Evolutionary conservation across 1,140 invertebrate species (phyloP), one percentile per base, ranked within the genome.

Genomic region (Aphelinus certus): DNA sequence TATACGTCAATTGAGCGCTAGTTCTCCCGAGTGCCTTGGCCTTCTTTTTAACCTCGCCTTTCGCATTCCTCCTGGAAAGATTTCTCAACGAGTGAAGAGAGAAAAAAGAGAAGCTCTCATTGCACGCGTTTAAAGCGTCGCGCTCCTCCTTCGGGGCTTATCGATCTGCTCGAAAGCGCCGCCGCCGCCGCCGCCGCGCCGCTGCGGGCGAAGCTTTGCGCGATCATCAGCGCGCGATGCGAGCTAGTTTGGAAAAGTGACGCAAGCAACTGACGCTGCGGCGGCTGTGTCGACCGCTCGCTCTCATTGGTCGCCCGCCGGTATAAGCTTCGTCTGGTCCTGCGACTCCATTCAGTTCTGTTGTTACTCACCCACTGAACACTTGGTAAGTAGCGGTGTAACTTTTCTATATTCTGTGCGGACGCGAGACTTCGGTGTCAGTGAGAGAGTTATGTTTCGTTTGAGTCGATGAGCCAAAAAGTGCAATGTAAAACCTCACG

Each of bases 341-440:
- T 60, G 73, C 79, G 74, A 77, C 70, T 74, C 68, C 75, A 80
- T 81, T 78, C 83, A 84, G 83, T 84, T 82, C 82, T 84, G 81
- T 83, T 80, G 79, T 83, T 84, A 78, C 77, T 73, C 77, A 81
- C 78, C 76, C 77, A 80, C 82, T 79, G 82, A 79, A 82, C 76
- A 83, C 82, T 84, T 84, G 83, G 83, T 84, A 82, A 84, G 83
- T 84, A 72, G 3, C 63, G 2, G 45, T 9, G 43, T 55, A 43
- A 69, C 26, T 48, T 63, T 48, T 63, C 26, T 26, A 26, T 26
- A 26, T 26, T 26, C 26, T 26, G 26, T 26, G 26, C 26, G 26
- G 26, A 26, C 26, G 26, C 26, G 26, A 26, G 26, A 26, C 26
- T 26, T 26, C 26, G 26, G 26, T 26, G 26, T 26, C 26, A 26